Conservation (phyloP, 2,113 vertebrate species). For the Anthoscopus minutus region DNA sequence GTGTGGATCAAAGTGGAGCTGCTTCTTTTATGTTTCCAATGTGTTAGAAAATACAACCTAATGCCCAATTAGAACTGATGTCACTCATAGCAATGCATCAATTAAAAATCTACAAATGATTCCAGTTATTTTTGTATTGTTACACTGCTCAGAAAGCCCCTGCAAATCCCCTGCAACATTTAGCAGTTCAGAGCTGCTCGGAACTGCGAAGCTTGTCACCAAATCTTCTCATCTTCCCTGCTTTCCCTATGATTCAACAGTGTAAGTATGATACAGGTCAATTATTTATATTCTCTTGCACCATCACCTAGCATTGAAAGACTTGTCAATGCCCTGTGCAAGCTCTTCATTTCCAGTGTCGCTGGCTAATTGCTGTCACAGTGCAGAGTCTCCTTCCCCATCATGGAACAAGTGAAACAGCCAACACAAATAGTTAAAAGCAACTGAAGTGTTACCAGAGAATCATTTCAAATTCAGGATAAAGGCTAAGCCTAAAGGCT, state of each 20-base stretch:
- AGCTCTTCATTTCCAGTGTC: background rate
- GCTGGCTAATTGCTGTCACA: background rate
- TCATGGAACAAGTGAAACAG: background rate
- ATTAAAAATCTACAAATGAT: background rate
- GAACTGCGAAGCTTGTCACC: background rate
- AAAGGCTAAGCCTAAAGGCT: conserved; percentile 36
- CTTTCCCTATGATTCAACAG: background rate
- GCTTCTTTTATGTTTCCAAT: conserved; percentile 9
- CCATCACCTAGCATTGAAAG: background rate
- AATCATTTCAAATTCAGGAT: background rate
- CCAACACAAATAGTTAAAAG: background rate
- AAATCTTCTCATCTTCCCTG: background rate
- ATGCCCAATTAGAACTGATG: background rate
- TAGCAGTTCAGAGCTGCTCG: background rate
- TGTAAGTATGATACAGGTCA: background rate
- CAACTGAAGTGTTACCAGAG: background rate
- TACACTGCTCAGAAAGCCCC: background rate
- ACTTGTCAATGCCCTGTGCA: background rate
- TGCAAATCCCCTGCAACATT: background rate
- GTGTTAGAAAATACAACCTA: background rate
- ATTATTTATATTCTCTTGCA: background rate
- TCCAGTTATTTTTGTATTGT: background rate
- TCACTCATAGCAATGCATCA: background rate
- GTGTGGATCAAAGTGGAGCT: background rate
- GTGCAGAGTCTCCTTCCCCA: background rate